Evolutionary conservation across 2,888 invertebrate genomes (phyloP).

Genomic region (Ctena decussata): DNA sequence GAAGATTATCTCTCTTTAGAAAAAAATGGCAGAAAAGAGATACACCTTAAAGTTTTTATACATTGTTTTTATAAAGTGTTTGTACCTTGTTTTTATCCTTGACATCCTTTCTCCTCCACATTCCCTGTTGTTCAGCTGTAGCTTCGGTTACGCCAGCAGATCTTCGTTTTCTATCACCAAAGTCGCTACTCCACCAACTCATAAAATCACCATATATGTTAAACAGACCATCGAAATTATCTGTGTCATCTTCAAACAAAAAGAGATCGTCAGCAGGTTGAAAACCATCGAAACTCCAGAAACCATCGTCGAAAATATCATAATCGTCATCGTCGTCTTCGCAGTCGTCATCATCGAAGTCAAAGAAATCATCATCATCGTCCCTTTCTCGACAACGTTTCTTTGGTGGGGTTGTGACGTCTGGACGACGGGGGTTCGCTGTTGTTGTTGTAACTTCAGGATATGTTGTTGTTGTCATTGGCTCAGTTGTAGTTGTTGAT

Average conservation of each 20-base stretch:
- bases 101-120: background rate
- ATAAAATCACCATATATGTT: constrained; percentile 5
- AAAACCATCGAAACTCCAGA: background rate
- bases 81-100: background rate
- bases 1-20: no score
- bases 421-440: background rate
- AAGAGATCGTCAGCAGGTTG: background rate
- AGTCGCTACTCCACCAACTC: background rate
- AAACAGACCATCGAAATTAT: background rate
- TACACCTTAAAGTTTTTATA: no score
- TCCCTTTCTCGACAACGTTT: background rate
- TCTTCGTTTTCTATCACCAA: background rate
- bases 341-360: constrained; percentile 10
- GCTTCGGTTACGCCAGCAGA: background rate
- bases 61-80: no score
- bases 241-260: background rate
- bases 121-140: background rate
- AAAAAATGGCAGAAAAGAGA: no score
- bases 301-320: background rate
- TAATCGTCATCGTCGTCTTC: constrained; percentile 17
- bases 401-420: background rate
- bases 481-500: background rate
- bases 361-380: background rate
- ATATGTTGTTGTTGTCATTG: background rate
- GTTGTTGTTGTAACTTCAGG: background rate